These are phyloP conservation scores for Galaxias olidus DNA, from an alignment of 2,797 vertebrate genomes.

Conservation along the genomic window DNA sequence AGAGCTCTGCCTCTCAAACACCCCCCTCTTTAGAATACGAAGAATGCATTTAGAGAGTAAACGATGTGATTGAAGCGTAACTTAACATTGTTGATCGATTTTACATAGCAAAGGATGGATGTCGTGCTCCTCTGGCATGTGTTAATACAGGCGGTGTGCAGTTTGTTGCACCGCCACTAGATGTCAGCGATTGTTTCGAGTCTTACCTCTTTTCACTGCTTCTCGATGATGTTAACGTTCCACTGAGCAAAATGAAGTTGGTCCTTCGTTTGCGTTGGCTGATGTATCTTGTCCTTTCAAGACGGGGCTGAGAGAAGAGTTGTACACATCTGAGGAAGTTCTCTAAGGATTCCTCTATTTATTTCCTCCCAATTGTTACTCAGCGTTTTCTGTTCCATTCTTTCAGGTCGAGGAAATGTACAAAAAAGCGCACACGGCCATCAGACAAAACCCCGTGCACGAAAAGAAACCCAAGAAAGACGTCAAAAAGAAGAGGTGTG, in stretches of 20 bases:
- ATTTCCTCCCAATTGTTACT: too few species aligned
- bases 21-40: too few species aligned
- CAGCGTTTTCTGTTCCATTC: too few species aligned
- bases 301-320: conserved; percentile 71
- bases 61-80: too few species aligned
- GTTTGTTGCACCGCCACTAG: too few species aligned
- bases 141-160: too few species aligned
- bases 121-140: too few species aligned
- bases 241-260: conserved; percentile 77
- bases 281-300: conserved; percentile 72
- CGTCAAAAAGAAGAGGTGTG: conserved; percentile 95
- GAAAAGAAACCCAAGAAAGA: conserved; percentile 95
- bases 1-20: conserved; percentile 24
- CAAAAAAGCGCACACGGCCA: conserved; percentile 91
- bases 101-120: too few species aligned
- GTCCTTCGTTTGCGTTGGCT: conserved; percentile 74
- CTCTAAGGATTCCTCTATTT: too few species aligned
- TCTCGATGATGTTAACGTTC: conserved; percentile 61
- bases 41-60: too few species aligned
- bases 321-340: not conserved
- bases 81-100: too few species aligned
- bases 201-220: conserved; percentile 42
- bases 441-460: conserved; percentile 90
- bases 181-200: too few species aligned
- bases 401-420: conserved; percentile 94